phyloP scores from a whole-genome alignment of 1,140 invertebrate genomes.

The Drosophila saltans region DNA sequence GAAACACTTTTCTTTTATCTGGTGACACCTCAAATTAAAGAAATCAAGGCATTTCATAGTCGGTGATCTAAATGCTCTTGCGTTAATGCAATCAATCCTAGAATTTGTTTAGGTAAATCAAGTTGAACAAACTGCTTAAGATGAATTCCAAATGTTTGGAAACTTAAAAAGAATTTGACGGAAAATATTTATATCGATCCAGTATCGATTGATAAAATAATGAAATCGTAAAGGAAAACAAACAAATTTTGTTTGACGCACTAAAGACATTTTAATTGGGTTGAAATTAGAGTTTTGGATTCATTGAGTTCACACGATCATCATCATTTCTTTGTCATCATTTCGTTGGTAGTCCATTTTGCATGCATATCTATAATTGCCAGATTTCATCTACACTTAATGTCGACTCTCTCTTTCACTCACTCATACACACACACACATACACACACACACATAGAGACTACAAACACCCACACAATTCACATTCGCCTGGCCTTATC shows the following conservation, averaged over 20 bases:
- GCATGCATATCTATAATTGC: constrained; percentile 57
- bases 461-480: constrained; percentile 49
- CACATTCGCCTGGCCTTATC: constrained; percentile 52
- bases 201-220: no score
- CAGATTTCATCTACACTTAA: constrained; percentile 54
- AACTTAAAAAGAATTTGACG: no score
- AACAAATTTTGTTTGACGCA: no score
- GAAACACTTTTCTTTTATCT: no score
- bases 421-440: background rate
- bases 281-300: background rate
- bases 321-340: constrained; percentile 32
- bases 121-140: no score
- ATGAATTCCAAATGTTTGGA: no score
- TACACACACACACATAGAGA: background rate
- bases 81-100: no score
- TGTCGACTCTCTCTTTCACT: constrained; percentile 21
- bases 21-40: no score
- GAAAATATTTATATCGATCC: no score
- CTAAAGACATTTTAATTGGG: no score
- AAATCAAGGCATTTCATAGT: background rate
- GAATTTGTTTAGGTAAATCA: background rate
- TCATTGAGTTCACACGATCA: constrained; percentile 12
- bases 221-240: no score
- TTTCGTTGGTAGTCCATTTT: constrained; percentile 28
- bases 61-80: background rate